phyloP scores from a whole-genome alignment of 23 tunicate genomes.

The Phallusia fumigata region DNA sequence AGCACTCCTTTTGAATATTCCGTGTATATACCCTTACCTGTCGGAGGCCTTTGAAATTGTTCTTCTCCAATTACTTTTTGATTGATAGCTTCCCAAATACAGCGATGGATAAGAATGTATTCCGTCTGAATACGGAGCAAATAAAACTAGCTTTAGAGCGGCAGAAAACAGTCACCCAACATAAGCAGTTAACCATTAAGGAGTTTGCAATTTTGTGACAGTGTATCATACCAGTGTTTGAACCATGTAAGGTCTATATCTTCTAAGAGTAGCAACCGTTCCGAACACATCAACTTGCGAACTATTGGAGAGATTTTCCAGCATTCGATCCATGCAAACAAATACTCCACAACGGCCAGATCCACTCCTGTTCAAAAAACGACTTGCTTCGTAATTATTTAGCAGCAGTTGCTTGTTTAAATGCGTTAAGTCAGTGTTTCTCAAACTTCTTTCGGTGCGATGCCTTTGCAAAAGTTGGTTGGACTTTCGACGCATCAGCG shows the following conservation, averaged over 20 bases:
- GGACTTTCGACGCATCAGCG: no score
- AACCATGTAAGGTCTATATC: slow-evolving; percentile 65
- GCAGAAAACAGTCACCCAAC: no score
- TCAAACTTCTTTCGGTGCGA: no score
- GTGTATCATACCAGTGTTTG: slow-evolving; percentile 72
- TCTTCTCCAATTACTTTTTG: not conserved
- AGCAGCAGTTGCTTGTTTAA: no score
- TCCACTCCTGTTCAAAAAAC: slow-evolving; percentile 36
- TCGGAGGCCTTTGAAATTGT: not conserved
- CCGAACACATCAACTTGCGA: slow-evolving; percentile 55
- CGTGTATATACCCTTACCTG: no score
- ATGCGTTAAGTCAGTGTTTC: no score
- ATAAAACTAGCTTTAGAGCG: no score
- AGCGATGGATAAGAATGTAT: slow-evolving; percentile 30
- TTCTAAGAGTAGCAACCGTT: slow-evolving; percentile 49
- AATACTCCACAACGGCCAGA: slow-evolving; percentile 58
- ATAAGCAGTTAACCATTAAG: no score
- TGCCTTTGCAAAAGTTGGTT: no score
- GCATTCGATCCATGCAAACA: slow-evolving; percentile 50
- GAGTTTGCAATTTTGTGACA: no score
- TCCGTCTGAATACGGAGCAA: slow-evolving; percentile 4
- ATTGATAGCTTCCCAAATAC: slow-evolving; percentile 26
- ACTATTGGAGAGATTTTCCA: slow-evolving; percentile 21
- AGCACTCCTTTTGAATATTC: no score
- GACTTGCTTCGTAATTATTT: no score